Evolutionary conservation across 2,888 invertebrate species (phyloP), one percentile per base, ranked within the genome.

Genomic region (Nebria brevicollis): DNA sequence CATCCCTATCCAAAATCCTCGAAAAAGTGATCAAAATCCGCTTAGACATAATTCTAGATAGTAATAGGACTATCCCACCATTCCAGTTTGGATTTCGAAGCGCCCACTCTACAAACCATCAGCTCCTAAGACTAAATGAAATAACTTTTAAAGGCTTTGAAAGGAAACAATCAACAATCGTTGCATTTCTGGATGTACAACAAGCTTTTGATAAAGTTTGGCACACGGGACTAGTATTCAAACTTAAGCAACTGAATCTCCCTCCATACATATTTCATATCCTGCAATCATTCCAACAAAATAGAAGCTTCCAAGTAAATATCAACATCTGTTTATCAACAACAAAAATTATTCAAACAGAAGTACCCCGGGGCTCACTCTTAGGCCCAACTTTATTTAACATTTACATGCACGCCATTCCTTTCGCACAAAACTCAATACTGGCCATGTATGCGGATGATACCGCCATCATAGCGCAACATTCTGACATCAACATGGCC

Each of bases 51-150:
- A 2, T 68, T 3, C 2, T 68, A 15, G n/a, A 13, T 2, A 68
- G 3, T 26, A 68, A n/a, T n/a, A 68, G 15, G 2, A 20, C 10
- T 5, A 68, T 68, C 10, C 68, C 68, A n/a, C 68, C 68, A 2
- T 68, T 68, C 68, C 68, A 68, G 15, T 68, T 68, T 20, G 68
- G 68, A 68, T 2, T 68, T 15, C n/a, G 68, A 10, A 68, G n/a
- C 2, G n/a, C 2, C 68, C 11, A 68, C 20, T 68, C 11, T 26
- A 20, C 20, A 20, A 20, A 20, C 20, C 20, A 20, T 20, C 20
- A 20, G 20, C 20, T 20, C 20, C 20, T 68, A 25, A 13, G 68
- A 20, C 15, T 68, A 26, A n/a, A 13, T 2, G 68, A 68, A 68
- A 68, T 68, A 2, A 68, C 6, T 11, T 1, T 15, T 5, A 68